These are phyloP conservation scores for Neosalanx taihuensis DNA, from an alignment of 2,797 vertebrate species.

Conservation along the genomic window DNA sequence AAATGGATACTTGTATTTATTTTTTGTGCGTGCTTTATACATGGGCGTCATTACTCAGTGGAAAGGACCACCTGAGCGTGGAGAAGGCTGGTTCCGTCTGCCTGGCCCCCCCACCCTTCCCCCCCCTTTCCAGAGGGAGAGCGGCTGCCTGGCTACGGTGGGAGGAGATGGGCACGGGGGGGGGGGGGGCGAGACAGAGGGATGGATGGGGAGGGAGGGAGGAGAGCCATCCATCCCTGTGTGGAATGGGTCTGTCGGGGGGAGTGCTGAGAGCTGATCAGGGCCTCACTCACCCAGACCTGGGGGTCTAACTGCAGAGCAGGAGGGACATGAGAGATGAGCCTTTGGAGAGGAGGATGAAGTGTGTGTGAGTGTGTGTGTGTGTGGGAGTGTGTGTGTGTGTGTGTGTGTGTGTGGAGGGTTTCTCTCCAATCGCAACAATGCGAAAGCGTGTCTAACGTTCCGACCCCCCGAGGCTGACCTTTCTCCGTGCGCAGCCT, in stretches of 20 bases:
- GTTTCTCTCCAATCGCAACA: too few relatives aligned
- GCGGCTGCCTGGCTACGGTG: background rate
- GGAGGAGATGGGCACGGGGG: background rate
- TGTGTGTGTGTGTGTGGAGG: too few relatives aligned
- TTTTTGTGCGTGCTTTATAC: too few relatives aligned
- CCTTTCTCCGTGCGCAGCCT: constrained; percentile 97
- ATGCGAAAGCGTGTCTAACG: too few relatives aligned
- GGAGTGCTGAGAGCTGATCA: background rate
- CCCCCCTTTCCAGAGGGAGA: background rate
- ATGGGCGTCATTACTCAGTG: background rate
- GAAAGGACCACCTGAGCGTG: background rate
- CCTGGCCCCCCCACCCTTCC: too few relatives aligned
- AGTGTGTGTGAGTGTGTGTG: background rate
- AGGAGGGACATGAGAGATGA: background rate
- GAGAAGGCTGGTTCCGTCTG: background rate
- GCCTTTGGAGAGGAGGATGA: background rate
- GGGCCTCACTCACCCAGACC: background rate
- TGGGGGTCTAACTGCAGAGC: background rate
- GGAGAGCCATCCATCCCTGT: constrained; percentile 3
- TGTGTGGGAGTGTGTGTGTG: background rate
- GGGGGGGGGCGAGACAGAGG: background rate
- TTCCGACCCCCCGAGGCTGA: constrained; percentile 43
- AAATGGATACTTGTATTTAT: background rate
- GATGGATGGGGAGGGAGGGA: background rate
- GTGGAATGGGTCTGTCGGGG: background rate